Base-by-base conservation (phyloP, 2,888 invertebrate genomes). In the Hirtodrosophila trivittata region DNA sequence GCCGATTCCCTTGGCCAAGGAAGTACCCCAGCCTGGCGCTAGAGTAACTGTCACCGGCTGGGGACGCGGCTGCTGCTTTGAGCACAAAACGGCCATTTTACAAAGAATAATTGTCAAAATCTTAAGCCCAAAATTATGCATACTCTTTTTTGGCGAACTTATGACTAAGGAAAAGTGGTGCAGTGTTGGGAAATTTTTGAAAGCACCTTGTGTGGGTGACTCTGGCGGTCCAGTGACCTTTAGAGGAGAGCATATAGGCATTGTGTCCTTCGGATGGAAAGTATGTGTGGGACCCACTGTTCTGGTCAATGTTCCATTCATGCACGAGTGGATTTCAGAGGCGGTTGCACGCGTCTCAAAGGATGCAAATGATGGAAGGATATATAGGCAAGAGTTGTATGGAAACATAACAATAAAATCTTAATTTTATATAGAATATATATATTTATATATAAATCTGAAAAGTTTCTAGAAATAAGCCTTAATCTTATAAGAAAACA, bases 1-100 rank as follows among this genome's bases (percentile, higher is more conserved):
- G 10, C 78, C 90, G 0, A 90, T 93, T 10, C 52, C 83, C 1
- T 75, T 93, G 87, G 87, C 91, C 14, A 72, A 71, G 0, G 25
- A 56, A 0, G 85, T 77, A 9, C 76, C 83, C 5, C 18, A 14
- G 1, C 2, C 46, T 21, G 50, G 50, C 14, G 33, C 64, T 4
- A 3, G 1, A 4, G 82, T 69, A 12, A 39, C 26, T 1, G 55
- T 74, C 3, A 38, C 73, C 9, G 84, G 86, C 3, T 87, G 81
- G 84, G 86, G 83, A 12, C 1, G 0, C 0, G 9, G 1, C 0
- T 13, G 4, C 0, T 0, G 0, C 0, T 1, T 1, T 1, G 3
- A 1, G 1, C 0, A 0, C 4, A n/a, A 5, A 7, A n/a, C 47
- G 0, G 0, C 13, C n/a, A 26, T 9, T 2, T 91, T 88, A 42